Base-by-base conservation (phyloP, 2,888 invertebrate genomes). In the Pherbina coryleti region DNA sequence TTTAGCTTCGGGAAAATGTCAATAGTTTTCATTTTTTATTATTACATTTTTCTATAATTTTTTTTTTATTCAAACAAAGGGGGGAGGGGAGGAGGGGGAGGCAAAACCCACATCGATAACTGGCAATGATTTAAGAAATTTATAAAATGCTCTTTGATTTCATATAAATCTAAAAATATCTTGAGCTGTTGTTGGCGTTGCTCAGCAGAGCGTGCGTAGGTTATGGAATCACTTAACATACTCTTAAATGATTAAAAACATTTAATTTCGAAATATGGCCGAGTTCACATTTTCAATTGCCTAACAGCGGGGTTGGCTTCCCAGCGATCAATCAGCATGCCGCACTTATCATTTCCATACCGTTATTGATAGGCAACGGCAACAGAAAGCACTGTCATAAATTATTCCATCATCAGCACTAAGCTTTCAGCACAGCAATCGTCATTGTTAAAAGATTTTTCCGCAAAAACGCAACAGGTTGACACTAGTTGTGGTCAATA, bases 351-450 rank as follows among this genome's bases (percentile, higher is more conserved):
- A 73, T 28, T 60, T 28, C 34, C 74, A 57, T 64, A 71, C 37
- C 14, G 64, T 49, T 53, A 44, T 75, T 31, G 44, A 75, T 64
- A n/a, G 22, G 69, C 57, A 44, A 34, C 31, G 22, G 34, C 22
- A 17, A 82, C 81, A 82, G 81, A 81, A 82, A 83, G 82, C 81
- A 82, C 79, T 84, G 85, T 84, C 85, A 86, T 85, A 85, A 85
- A 86, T 85, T 84, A 86, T 86, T 85, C 84, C 86, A 85, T 85
- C 84, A 55, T 19, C 60, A 73, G 14, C 69, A 22, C 51, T 60
- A 7, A 44, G 60, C 73, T 73, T 60, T 62, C 62, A 62, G 37
- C 62, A 11, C 11, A 2, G 44, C 44, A 73, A 73, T 49, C 62
- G 62, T 73, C 73, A 73, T 37, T 73, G 62, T 60, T 73, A 73